Conservation (phyloP, 2,888 invertebrate genomes). For the Acheta domesticus region DNA sequence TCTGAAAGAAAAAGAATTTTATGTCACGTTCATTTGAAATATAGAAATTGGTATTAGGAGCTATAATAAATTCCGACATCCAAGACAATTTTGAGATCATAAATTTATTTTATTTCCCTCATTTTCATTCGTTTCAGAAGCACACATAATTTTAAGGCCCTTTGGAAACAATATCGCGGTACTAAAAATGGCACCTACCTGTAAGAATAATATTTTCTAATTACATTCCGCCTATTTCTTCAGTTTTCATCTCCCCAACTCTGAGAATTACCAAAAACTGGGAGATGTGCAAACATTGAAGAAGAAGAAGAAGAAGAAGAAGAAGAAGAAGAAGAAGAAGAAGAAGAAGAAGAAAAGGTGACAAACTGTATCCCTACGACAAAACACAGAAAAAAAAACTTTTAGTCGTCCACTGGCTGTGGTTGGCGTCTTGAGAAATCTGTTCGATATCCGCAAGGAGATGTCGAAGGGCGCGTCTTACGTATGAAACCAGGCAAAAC, state of each 20-base stretch:
- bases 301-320: background rate
- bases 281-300: no score
- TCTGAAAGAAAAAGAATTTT: background rate
- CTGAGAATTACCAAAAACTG: no score
- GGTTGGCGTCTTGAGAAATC: background rate
- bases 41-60: background rate
- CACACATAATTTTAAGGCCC: no score
- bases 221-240: background rate
- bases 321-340: background rate
- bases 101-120: background rate
- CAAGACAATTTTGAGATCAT: background rate
- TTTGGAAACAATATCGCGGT: background rate
- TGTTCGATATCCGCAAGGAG: background rate
- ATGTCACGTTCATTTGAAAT: conserved; percentile 4
- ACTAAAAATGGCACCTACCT: background rate
- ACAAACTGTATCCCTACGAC: background rate
- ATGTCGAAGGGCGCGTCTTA: background rate
- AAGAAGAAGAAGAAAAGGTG: background rate
- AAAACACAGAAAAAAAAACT: background rate
- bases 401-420: background rate
- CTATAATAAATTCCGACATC: background rate
- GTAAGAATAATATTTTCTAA: background rate
- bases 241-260: no score
- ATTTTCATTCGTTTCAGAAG: background rate
- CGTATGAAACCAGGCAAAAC: background rate